A percentile compares a stretch with the other conserved stretches of the same genome.
These are phyloP conservation scores for Lonchura striata DNA, from an alignment of 2,113 vertebrate genomes.

Conservation along the genomic window DNA sequence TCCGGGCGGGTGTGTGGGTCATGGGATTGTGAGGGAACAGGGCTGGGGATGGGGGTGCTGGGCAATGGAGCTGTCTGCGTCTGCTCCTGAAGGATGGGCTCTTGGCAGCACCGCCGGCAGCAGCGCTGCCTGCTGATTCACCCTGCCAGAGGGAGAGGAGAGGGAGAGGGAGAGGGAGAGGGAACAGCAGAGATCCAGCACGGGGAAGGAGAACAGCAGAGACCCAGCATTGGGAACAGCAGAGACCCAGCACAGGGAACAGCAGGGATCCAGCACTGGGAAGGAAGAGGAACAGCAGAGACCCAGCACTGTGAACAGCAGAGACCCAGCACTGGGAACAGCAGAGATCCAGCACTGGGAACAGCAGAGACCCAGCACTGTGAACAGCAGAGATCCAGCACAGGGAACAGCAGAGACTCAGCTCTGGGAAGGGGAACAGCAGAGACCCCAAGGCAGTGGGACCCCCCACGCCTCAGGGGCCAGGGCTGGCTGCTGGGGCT, in stretches of 20 bases:
- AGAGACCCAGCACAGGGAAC: too few species aligned
- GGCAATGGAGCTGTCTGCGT: not conserved
- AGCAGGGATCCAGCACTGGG: not conserved
- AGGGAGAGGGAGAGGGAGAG: not conserved
- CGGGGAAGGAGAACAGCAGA: not conserved
- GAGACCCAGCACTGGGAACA: not conserved
- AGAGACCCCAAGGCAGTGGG: not conserved
- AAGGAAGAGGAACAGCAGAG: not conserved
- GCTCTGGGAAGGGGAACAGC: not conserved
- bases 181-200: not conserved
- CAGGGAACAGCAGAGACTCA: too few species aligned
- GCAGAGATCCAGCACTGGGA: not conserved
- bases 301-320: not conserved
- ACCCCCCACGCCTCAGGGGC: fast-evolving
- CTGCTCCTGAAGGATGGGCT: not conserved
- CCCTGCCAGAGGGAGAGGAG: not conserved
- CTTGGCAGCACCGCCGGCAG: not conserved
- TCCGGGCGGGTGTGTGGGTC: conserved; percentile 43
- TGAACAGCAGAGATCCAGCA: too few species aligned
- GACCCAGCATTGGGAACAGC: not conserved
- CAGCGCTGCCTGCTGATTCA: not conserved
- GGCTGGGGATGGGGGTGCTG: not conserved
- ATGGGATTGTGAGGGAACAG: not conserved
- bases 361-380: too few species aligned
- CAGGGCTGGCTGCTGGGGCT: not conserved